These are phyloP conservation scores for Emberiza fucata DNA, from an alignment of 2,113 vertebrate species.

Conservation along the genomic window DNA sequence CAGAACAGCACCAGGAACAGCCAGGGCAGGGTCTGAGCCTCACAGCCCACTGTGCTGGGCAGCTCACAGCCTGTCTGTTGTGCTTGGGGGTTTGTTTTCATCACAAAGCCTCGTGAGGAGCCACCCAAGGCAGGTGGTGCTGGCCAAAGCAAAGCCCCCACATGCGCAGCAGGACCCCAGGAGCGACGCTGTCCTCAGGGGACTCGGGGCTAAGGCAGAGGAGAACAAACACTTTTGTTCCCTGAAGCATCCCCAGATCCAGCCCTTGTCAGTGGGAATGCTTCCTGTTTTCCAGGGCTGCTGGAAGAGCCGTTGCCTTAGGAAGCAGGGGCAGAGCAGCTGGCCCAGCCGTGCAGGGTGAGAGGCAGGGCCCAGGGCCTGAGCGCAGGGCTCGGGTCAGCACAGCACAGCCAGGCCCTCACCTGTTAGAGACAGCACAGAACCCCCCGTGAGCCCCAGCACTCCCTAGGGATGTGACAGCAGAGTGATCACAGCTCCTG, in stretches of 20 bases:
- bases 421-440: background rate
- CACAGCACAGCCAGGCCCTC: background rate
- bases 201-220: background rate
- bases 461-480: background rate
- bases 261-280: background rate
- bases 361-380: background rate
- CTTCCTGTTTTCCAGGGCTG: background rate
- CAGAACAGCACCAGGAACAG: rapidly evolving
- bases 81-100: background rate
- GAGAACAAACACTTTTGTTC: background rate
- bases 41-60: background rate
- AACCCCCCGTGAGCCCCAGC: background rate
- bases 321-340: background rate
- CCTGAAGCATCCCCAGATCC: background rate
- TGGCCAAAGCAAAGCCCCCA: background rate
- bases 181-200: rapidly evolving
- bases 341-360: background rate
- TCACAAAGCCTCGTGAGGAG: background rate
- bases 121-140: background rate
- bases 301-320: background rate
- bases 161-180: rapidly evolving
- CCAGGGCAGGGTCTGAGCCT: background rate
- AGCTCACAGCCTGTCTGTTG: background rate
- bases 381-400: background rate
- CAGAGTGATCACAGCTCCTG: rapidly evolving